Base-by-base conservation (phyloP, 2,888 invertebrate genomes). In the Drosophila vallismaia region DNA sequence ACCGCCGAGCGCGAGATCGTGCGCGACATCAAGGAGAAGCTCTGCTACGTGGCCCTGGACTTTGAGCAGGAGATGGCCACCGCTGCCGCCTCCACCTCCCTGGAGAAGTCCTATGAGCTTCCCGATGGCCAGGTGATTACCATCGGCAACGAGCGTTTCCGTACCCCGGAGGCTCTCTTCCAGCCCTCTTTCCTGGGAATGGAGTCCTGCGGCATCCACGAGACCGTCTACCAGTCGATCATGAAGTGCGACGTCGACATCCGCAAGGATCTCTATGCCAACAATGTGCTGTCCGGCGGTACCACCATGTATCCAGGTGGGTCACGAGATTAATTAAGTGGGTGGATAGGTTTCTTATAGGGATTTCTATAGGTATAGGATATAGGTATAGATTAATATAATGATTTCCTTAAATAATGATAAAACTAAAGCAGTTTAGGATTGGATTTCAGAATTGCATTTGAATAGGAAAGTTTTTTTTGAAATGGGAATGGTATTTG, bases 241-340 rank as follows among this genome's bases (percentile, higher is more conserved):
- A 97, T 97, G 97, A 97, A 97, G 95, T 97, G 97, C 94, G 97
- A 97, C 93, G 96, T 97, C 53, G 97, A 97, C 93, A 97, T 97
- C 94, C 95, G 97, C 93, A 96, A 96, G 94, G 96, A 96, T 93
- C 93, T 97, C 94, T 97, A 97, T 94, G 96, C 96, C 94, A 96
- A 96, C 95, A 96, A 96, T 86, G 97, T 97, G 90, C 94, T 97
- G 91, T 97, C 97, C 88, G 96, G 96, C 91, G 96, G 96, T 91
- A 95, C 95, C 93, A 96, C 96, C 92, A 96, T 96, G 96, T 96
- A 96, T 94, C 95, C 96, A 91, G 95, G 95, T 92, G 56, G 72
- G 80, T 51, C 48, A 5, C 1, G 1, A 0, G 4, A 0, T 10
- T 31, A 9, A 8, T n/a, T 8, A 8, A 7, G 3, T 6, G 12